Conservation (phyloP, 64 coral and sea anemone species). For the Exaiptasia diaphana region DNA sequence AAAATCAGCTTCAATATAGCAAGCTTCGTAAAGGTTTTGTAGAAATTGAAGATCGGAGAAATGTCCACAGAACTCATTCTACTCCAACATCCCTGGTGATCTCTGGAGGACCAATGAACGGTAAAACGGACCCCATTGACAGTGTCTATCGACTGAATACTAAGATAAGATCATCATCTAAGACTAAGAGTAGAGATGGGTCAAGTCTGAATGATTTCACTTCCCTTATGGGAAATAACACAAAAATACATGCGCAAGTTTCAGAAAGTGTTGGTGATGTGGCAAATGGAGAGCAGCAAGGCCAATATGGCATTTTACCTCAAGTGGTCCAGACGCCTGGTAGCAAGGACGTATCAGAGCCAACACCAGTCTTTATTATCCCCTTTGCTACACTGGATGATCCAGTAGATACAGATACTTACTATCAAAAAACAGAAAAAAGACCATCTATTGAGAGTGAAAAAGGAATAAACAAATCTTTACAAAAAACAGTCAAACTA, state of each 20-base stretch:
- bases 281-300: too few species aligned
- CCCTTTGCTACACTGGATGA: conserved; percentile 91
- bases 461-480: too few species aligned
- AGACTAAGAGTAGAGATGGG: not conserved
- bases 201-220: too few species aligned
- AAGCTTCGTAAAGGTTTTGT: conserved; percentile 64
- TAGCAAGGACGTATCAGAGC: conserved; percentile 10
- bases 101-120: not conserved
- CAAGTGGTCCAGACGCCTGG: too few species aligned
- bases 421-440: too few species aligned
- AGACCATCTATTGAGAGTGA: not conserved
- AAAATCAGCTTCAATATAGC: not conserved
- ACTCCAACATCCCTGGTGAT: conserved; percentile 32
- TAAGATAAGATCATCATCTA: not conserved
- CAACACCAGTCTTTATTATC: conserved; percentile 69
- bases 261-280: too few species aligned
- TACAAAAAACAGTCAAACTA: too few species aligned
- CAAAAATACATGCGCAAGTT: too few species aligned
- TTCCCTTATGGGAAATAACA: too few species aligned
- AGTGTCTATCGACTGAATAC: conserved; percentile 20
- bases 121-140: conserved; percentile 36
- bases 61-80: too few species aligned
- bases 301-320: too few species aligned
- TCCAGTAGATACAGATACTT: conserved; percentile 30
- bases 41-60: conserved; percentile 45